Conservation (phyloP, 2,797 vertebrate species). For the Limnodromus scolopaceus region DNA sequence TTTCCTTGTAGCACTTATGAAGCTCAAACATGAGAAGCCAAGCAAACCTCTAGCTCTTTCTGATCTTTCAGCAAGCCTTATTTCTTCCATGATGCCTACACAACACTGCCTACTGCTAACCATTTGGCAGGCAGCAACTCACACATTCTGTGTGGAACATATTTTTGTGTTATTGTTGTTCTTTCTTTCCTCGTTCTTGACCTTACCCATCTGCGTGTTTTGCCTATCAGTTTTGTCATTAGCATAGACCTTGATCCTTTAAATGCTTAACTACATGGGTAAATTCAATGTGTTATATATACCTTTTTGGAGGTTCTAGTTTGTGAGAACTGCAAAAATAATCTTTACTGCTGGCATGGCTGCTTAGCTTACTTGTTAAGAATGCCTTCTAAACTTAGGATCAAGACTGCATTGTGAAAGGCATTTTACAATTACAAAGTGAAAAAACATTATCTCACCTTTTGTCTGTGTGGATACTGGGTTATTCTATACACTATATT, state of each 20-base stretch:
- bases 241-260: slow-evolving; percentile 5
- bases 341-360: not conserved
- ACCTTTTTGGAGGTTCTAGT: slow-evolving; percentile 9
- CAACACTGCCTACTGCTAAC: slow-evolving; percentile 44
- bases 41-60: not conserved
- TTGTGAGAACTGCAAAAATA: not conserved
- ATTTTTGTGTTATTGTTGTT: slow-evolving; percentile 29
- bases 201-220: slow-evolving; percentile 64
- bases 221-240: slow-evolving; percentile 37
- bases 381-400: not conserved
- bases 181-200: slow-evolving; percentile 36
- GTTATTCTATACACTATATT: not conserved
- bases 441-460: not conserved
- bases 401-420: not conserved
- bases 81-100: not conserved
- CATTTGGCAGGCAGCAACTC: slow-evolving; percentile 47
- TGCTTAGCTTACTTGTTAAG: not conserved
- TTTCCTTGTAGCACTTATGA: not conserved
- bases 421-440: not conserved
- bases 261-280: not conserved
- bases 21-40: not conserved
- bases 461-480: not conserved
- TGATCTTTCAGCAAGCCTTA: not conserved
- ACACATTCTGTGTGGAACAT: slow-evolving; percentile 54
- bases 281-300: not conserved